These are phyloP conservation scores for Microtus oregoni DNA, from an alignment of 2,113 vertebrate genomes.

Conservation along the genomic window DNA sequence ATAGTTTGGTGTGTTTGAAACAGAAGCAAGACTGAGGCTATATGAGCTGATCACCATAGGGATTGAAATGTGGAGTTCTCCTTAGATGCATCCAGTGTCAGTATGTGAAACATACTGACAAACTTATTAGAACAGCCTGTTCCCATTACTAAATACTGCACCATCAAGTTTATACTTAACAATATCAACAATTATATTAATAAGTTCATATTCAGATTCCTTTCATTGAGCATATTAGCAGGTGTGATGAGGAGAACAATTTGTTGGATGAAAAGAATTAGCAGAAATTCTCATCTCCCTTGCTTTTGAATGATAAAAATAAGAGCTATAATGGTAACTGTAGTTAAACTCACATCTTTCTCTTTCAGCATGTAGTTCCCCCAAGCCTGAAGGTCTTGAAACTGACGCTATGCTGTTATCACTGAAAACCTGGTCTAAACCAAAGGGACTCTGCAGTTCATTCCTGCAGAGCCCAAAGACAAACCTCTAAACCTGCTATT, in stretches of 20 bases:
- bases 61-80: background rate
- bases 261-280: background rate
- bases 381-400: background rate
- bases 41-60: no score
- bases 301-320: background rate
- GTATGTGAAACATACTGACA: background rate
- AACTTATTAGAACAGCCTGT: background rate
- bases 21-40: background rate
- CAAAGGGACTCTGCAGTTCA: background rate
- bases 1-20: background rate
- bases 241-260: background rate
- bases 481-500: background rate
- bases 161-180: background rate
- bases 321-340: background rate
- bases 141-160: background rate
- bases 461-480: background rate
- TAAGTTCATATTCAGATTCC: slow-evolving; percentile 8
- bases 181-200: background rate
- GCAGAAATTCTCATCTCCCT: background rate
- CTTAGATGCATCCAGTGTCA: background rate
- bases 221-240: background rate
- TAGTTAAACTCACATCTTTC: background rate
- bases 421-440: background rate
- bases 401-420: background rate
- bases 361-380: background rate